Evolutionary conservation across 2,888 invertebrate species (phyloP), one percentile per base, ranked within the genome.

Genomic region (Agrochola lota): DNA sequence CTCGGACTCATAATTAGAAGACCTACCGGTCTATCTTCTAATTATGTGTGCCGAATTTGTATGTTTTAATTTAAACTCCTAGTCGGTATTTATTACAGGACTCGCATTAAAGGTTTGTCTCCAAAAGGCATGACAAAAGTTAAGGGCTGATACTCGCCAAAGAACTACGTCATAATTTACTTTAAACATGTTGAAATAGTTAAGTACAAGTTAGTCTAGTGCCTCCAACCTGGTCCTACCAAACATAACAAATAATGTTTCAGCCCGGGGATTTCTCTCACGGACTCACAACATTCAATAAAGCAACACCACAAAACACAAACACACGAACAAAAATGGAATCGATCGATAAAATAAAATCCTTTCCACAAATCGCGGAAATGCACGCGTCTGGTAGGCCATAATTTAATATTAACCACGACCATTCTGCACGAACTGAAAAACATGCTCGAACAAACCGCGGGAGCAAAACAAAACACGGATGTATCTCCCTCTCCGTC

Each of bases 291-390:
- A 59, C 64, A 66, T 82, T 59, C 66, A 75, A 82, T 75, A 82
- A 59, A 81, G 35, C 75, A 66, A 15, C 52, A 81, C 64, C 64
- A 78, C 59, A 59, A 6, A 59, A 63, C 52, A 55, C 52, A 80
- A 78, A 64, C 46, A 80, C 62, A 74, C 68, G 63, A 80, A 63
- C 59, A n/a, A 70, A 68, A 43, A 71, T n/a, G 35, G 80, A 5
- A n/a, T 72, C 66, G 70, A 71, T 71, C 66, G 75, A 79, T 79
- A 60, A 57, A 60, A 69, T 71, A 43, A 57, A 80, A 71, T 57
- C 81, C 71, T 76, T 81, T 55, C 70, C 72, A 77, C 74, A 80
- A 74, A 82, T 82, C 82, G 71, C 69, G 74, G 85, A 84, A 85
- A 72, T 66, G 49, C 49, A 71, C 63, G 69, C 63, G 69, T 59